A percentile compares a stretch with the other conserved stretches of the same genome.
These are phyloP conservation scores for Thalassarche chlororhynchos DNA, from an alignment of 2,113 vertebrate species.

Conservation along the genomic window DNA sequence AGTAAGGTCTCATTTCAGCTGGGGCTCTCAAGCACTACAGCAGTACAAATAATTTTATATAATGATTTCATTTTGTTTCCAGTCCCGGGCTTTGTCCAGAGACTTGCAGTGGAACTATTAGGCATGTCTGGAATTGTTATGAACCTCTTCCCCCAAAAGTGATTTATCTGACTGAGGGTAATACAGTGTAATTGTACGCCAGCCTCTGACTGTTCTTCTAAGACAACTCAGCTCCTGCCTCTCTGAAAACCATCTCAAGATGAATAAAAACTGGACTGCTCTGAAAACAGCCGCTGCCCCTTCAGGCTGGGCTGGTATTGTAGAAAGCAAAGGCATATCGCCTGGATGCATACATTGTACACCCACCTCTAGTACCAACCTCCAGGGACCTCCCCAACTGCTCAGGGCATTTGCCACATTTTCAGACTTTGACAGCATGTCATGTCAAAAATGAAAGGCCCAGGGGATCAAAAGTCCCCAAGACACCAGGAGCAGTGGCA, in stretches of 20 bases:
- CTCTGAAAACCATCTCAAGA: neutral
- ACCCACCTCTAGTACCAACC: neutral
- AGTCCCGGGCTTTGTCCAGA: neutral
- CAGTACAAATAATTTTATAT: constrained; percentile 34
- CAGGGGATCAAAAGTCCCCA: neutral
- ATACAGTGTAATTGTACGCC: neutral
- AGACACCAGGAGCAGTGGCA: neutral
- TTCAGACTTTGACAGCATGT: neutral
- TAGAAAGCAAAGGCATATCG: neutral
- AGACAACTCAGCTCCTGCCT: neutral
- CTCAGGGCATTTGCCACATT: neutral
- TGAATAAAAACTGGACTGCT: neutral
- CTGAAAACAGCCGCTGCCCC: neutral
- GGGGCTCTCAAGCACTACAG: neutral
- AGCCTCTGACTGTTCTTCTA: neutral
- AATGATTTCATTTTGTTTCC: constrained; percentile 44
- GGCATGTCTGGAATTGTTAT: constrained; percentile 21
- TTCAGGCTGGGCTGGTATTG: neutral
- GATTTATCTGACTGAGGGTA: constrained; percentile 32
- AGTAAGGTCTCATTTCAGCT: neutral
- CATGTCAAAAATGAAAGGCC: neutral
- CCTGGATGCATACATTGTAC: rapidly evolving
- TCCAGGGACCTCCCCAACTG: neutral
- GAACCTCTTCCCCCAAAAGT: neutral
- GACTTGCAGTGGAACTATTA: constrained; percentile 1